A percentile compares a stretch with the other conserved stretches of the same genome.
phyloP scores from a whole-genome alignment of 2,113 vertebrate species.

The Saimiri boliviensis region DNA sequence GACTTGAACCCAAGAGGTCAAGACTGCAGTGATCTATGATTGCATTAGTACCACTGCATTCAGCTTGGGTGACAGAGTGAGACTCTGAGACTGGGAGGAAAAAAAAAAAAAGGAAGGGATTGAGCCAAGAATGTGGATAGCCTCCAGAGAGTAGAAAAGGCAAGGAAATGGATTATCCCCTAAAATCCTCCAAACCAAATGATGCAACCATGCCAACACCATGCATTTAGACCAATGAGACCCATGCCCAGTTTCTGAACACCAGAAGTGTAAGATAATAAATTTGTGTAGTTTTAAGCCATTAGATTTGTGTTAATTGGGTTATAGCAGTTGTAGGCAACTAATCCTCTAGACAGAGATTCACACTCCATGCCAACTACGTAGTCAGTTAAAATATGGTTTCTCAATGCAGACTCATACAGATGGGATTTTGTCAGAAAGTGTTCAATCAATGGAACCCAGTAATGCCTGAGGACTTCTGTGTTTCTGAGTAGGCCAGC shows the following conservation, averaged over 20 bases:
- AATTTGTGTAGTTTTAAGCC: neutral
- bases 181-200: neutral
- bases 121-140: too few relatives aligned
- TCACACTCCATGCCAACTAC: accelerated
- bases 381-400: accelerated
- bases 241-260: neutral
- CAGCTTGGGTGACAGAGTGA: too few relatives aligned
- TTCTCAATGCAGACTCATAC: too few relatives aligned
- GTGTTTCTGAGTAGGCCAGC: accelerated
- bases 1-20: too few relatives aligned
- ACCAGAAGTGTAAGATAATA: too few relatives aligned
- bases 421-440: neutral
- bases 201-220: neutral
- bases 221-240: accelerated
- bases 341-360: neutral
- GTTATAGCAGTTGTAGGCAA: neutral
- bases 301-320: accelerated
- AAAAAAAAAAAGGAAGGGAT: too few relatives aligned
- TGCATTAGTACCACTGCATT: too few relatives aligned
- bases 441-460: neutral
- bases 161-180: neutral
- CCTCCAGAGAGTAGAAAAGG: too few relatives aligned
- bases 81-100: too few relatives aligned
- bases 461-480: accelerated
- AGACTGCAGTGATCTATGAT: too few relatives aligned